Percentiles rank a stretch among this genome's conserved stretches.
Conservation (phyloP, 2,113 vertebrate species). For the Sebastes fasciatus region DNA sequence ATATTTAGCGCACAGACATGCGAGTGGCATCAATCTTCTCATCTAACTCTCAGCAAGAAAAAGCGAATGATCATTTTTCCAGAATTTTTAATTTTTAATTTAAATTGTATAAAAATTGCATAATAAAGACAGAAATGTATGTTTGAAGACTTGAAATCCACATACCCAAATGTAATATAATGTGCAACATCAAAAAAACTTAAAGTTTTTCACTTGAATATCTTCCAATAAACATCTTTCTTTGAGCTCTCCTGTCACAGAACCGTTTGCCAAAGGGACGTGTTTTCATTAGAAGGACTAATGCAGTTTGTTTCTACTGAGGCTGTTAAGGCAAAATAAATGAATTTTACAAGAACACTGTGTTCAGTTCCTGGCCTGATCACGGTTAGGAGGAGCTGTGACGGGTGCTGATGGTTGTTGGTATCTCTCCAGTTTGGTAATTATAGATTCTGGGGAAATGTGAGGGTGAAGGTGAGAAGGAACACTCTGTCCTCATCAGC, state of each 20-base stretch:
- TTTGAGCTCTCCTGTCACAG: slow-evolving; percentile 2
- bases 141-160: not conserved
- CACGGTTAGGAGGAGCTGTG: slow-evolving; percentile 14
- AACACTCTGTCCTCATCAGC: slow-evolving; percentile 26
- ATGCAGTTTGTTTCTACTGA: slow-evolving; percentile 22
- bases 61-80: not conserved
- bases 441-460: slow-evolving; percentile 29
- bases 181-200: not conserved
- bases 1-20: not conserved
- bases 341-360: slow-evolving; percentile 26
- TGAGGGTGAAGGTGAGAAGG: slow-evolving; percentile 19
- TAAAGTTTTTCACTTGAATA: not conserved
- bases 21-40: not conserved
- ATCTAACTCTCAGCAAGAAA: not conserved
- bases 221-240: not conserved
- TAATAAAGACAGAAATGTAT: not conserved
- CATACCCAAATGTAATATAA: not conserved
- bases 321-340: slow-evolving; percentile 26
- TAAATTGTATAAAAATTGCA: not conserved
- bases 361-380: slow-evolving; percentile 5
- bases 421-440: slow-evolving; percentile 28
- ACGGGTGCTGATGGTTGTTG: not conserved
- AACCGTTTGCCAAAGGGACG: slow-evolving; percentile 10
- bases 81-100: not conserved
- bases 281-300: slow-evolving; percentile 32